A percentile compares a stretch with the other conserved stretches of the same genome.
Evolutionary conservation across 2,113 vertebrate genomes (phyloP).

Genomic region (Onychorhynchus coronatus): DNA sequence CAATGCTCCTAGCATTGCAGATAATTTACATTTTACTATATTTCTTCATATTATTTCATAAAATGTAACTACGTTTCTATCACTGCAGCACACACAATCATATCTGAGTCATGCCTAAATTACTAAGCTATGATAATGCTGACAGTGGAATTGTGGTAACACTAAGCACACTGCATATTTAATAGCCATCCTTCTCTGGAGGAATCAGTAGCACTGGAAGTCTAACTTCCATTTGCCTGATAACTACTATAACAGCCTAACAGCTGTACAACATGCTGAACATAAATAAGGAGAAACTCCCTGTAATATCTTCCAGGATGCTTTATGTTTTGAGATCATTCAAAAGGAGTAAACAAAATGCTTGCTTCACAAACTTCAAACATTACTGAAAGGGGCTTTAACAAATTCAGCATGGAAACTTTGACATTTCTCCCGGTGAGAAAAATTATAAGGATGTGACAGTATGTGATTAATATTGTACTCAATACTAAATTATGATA

Average conservation of each 20-base stretch:
- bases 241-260: not conserved
- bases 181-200: not conserved
- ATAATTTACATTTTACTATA: not conserved
- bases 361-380: not conserved
- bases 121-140: not conserved
- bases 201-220: not conserved
- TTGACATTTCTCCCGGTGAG: not conserved
- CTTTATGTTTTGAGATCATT: not conserved
- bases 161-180: not conserved
- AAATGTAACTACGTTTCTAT: not conserved
- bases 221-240: not conserved
- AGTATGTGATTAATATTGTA: not conserved
- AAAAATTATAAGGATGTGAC: not conserved
- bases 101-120: not conserved
- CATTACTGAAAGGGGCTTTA: not conserved
- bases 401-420: not conserved
- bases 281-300: not conserved
- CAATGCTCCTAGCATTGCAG: not conserved
- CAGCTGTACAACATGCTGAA: not conserved
- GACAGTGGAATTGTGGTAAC: not conserved
- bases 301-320: not conserved
- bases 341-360: not conserved
- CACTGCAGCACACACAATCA: not conserved
- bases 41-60: not conserved
- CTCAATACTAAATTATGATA: not conserved